Conservation (phyloP, 2,888 invertebrate species). For the Pyrgus malvae region DNA sequence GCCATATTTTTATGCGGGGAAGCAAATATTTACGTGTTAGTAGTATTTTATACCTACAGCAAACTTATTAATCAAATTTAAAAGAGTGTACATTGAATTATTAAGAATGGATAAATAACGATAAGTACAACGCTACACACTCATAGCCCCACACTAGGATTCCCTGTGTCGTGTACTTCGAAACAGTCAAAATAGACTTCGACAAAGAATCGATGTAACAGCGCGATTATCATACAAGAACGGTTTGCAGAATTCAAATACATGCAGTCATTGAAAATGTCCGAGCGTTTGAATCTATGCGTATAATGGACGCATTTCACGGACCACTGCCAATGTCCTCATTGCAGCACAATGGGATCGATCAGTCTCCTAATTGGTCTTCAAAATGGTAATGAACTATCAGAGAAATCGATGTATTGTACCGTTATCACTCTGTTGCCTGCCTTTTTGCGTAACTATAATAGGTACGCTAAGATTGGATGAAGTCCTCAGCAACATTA, state of each 20-base stretch:
- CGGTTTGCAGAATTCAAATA: slow-evolving; percentile 46
- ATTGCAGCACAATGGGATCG: slow-evolving; percentile 46
- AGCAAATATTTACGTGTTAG: too few species aligned
- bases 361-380: slow-evolving; percentile 47
- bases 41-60: too few species aligned
- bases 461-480: too few species aligned
- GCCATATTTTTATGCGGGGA: too few species aligned
- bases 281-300: slow-evolving; percentile 34
- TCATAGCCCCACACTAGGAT: too few species aligned
- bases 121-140: too few species aligned
- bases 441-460: too few species aligned
- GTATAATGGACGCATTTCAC: slow-evolving; percentile 52
- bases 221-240: slow-evolving; percentile 14
- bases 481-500: too few species aligned
- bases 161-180: too few species aligned
- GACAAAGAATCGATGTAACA: background rate
- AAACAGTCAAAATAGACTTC: background rate
- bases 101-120: too few species aligned
- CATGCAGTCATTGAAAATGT: slow-evolving; percentile 54
- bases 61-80: too few species aligned
- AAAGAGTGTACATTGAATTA: too few species aligned
- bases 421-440: background rate
- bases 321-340: slow-evolving; percentile 52
- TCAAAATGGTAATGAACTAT: slow-evolving; percentile 25
- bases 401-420: background rate